Conservation (phyloP, 2,888 invertebrate species). For the Drosophila percnosoma region DNA sequence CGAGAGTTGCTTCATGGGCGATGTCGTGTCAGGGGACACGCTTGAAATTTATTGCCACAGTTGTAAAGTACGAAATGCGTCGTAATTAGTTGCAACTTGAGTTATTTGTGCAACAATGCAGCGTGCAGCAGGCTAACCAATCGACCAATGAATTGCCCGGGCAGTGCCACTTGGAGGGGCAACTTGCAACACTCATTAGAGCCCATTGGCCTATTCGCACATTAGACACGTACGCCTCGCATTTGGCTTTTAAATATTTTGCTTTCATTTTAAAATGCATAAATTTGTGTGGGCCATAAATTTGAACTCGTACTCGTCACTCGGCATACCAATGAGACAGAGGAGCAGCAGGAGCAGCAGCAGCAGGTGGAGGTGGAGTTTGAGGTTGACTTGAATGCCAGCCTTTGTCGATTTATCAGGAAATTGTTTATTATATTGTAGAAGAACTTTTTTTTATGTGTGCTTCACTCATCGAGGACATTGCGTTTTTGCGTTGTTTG, state of each 20-base stretch:
- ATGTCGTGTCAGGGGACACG: slow-evolving; percentile 76
- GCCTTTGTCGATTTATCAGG: slow-evolving; percentile 70
- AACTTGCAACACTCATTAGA: slow-evolving; percentile 52
- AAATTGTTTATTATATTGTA: slow-evolving; percentile 77
- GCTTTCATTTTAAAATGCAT: slow-evolving; percentile 74
- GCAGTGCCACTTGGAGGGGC: background rate
- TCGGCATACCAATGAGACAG: slow-evolving; percentile 71
- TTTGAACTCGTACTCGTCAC: slow-evolving; percentile 52
- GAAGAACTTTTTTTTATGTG: slow-evolving; percentile 66
- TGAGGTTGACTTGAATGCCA: slow-evolving; percentile 14
- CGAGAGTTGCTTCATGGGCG: slow-evolving; percentile 48
- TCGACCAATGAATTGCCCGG: slow-evolving; percentile 41
- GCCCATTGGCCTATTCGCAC: slow-evolving; percentile 62
- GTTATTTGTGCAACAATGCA: slow-evolving; percentile 80
- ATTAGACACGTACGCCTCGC: slow-evolving; percentile 75
- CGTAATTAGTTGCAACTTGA: slow-evolving; percentile 80
- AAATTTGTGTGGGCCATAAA: slow-evolving; percentile 69
- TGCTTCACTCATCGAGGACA: slow-evolving; percentile 60
- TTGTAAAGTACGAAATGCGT: slow-evolving; percentile 79
- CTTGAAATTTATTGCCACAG: slow-evolving; percentile 76
- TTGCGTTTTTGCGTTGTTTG: slow-evolving; percentile 51
- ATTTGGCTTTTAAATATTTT: slow-evolving; percentile 58
- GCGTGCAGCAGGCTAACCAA: slow-evolving; percentile 36
- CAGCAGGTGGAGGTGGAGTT: background rate
- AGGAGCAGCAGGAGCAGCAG: background rate